Evolutionary conservation across 2,113 vertebrate species (phyloP).

Genomic region (Ameiurus melas): DNA sequence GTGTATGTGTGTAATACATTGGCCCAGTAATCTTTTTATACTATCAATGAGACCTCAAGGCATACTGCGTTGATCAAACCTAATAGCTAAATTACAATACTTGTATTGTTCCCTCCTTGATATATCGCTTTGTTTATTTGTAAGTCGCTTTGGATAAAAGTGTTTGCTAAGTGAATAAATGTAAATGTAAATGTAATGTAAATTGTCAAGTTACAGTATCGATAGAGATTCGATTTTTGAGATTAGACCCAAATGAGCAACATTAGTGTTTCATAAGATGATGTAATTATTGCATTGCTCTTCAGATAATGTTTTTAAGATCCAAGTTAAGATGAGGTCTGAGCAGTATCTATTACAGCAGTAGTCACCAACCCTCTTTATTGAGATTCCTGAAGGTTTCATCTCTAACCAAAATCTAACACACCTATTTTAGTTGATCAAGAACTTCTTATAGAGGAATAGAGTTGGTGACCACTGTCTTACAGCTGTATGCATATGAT

Average conservation of each 20-base stretch:
- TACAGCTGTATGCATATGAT: not conserved
- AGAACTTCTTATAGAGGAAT: too few relatives aligned
- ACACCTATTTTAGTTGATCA: too few relatives aligned
- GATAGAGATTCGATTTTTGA: not conserved
- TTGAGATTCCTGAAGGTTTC: too few relatives aligned
- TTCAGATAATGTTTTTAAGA: not conserved
- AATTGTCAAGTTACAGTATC: not conserved
- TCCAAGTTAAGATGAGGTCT: not conserved
- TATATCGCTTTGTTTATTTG: too few relatives aligned
- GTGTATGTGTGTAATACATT: not conserved
- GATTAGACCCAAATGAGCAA: not conserved
- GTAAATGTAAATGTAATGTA: too few relatives aligned
- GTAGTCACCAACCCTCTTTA: not conserved
- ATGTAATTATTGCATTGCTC: not conserved
- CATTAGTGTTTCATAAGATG: not conserved
- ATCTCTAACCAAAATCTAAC: too few relatives aligned
- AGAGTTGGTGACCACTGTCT: not conserved
- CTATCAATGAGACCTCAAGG: not conserved
- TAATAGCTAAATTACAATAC: too few relatives aligned
- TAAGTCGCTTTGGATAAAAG: too few relatives aligned
- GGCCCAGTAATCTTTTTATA: not conserved
- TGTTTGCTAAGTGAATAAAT: too few relatives aligned
- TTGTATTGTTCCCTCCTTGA: too few relatives aligned
- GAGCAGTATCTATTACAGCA: not conserved
- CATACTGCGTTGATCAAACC: not conserved